A percentile compares a stretch with the other conserved stretches of the same genome.
phyloP scores from a whole-genome alignment of 1,140 invertebrate species.

The Cyphomyrmex costatus region DNA sequence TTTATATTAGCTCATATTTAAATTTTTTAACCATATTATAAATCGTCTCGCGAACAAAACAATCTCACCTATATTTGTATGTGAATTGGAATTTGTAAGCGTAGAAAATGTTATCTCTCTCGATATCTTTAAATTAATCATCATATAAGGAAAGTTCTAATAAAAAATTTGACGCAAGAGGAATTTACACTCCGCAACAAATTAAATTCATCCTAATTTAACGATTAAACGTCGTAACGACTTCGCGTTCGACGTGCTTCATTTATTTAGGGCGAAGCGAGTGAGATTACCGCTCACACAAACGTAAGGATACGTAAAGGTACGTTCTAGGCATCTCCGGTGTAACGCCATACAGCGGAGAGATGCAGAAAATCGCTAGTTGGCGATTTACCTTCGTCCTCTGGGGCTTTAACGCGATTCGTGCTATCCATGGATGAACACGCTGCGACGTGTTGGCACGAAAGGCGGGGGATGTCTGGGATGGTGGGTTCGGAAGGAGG shows the following conservation, averaged over 20 bases:
- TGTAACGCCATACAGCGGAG: slow-evolving; percentile 6
- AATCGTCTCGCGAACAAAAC: neutral
- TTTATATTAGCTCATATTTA: neutral
- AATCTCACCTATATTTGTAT: neutral
- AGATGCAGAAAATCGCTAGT: slow-evolving; percentile 64
- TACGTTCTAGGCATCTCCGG: slow-evolving; percentile 30
- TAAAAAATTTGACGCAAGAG: neutral
- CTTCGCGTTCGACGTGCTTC: neutral
- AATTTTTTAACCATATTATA: slow-evolving; percentile 12
- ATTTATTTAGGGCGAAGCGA: neutral
- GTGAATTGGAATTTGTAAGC: neutral
- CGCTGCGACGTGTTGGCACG: slow-evolving; percentile 65
- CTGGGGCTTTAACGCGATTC: slow-evolving; percentile 64
- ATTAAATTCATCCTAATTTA: slow-evolving; percentile 4
- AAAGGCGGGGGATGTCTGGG: slow-evolving; percentile 61
- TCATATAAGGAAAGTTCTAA: neutral
- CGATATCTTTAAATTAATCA: neutral
- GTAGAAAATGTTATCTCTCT: neutral
- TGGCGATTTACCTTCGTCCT: slow-evolving; percentile 67
- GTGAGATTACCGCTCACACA: neutral
- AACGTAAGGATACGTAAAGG: neutral
- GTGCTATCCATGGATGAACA: slow-evolving; percentile 63
- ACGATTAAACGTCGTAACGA: neutral
- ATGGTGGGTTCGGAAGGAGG: slow-evolving; percentile 76
- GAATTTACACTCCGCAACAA: neutral